These are phyloP conservation scores for Melinopterus prodromus DNA, from an alignment of 2,888 invertebrate genomes.

Conservation along the genomic window DNA sequence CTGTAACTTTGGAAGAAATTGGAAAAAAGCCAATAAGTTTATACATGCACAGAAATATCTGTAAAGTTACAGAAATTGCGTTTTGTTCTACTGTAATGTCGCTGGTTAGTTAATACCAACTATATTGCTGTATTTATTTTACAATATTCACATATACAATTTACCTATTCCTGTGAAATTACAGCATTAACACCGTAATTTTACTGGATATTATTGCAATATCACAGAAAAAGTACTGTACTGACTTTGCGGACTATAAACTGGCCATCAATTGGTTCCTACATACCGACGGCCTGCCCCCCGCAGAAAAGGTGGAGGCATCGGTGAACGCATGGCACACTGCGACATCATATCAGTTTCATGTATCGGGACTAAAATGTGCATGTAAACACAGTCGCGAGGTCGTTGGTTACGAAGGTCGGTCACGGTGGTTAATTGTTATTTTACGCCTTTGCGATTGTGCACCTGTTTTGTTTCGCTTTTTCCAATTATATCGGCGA, in stretches of 20 bases:
- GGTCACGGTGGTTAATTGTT: background rate
- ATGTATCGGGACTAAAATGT: slow-evolving; percentile 4
- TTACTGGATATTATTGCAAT: background rate
- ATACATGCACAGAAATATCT: too few species aligned
- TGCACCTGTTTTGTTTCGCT: background rate
- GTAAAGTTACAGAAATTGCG: too few species aligned
- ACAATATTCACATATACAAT: too few species aligned
- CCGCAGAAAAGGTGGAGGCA: background rate
- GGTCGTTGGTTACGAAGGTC: background rate
- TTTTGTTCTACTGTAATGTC: too few species aligned
- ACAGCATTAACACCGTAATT: too few species aligned
- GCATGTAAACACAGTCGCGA: background rate
- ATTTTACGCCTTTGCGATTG: background rate
- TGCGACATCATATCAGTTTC: background rate
- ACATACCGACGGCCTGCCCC: background rate
- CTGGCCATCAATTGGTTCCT: background rate
- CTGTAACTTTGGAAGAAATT: too few species aligned
- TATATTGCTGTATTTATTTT: too few species aligned
- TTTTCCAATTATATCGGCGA: background rate
- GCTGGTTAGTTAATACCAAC: too few species aligned
- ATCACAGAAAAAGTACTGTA: background rate
- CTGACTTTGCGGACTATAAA: background rate
- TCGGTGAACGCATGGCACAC: background rate
- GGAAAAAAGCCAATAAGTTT: too few species aligned
- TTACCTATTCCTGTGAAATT: too few species aligned